Evolutionary conservation across 2,113 vertebrate genomes (phyloP).

Genomic region (human): GRCh38 chr1:212905001-212905500

Average conservation of each 20-base stretch:
- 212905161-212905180: not conserved
- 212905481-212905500: not conserved
- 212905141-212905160: not conserved
- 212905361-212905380: not conserved
- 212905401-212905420: not conserved
- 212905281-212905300: not conserved
- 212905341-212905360: not conserved
- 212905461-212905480: not conserved
- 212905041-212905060: not conserved
- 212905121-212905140: not conserved
- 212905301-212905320: not conserved
- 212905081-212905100: not conserved
- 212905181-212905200: not conserved
- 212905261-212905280: not conserved
- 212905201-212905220: not conserved
- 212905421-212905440: not conserved
- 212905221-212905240: not conserved
- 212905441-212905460: not conserved
- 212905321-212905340: not conserved
- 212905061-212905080: not conserved
- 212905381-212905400: not conserved
- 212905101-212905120: not conserved
- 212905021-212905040: not conserved
- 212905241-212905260: not conserved
- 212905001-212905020: not conserved